A percentile compares a stretch with the other conserved stretches of the same genome.
Conservation (phyloP, 2,113 vertebrate genomes). For the Pica pica region DNA sequence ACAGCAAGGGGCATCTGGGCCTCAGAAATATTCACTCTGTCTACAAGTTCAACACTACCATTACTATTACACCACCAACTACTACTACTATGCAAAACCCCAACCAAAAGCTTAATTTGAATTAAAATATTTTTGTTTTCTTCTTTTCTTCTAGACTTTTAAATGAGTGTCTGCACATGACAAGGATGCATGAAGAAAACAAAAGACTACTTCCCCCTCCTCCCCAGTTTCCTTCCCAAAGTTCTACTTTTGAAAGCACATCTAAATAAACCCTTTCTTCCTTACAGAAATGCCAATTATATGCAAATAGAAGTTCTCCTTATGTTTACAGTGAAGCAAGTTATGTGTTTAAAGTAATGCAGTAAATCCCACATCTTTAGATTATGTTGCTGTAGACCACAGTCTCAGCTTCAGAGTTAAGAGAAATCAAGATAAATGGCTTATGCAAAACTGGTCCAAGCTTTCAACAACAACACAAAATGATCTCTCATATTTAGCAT, state of each 20-base stretch:
- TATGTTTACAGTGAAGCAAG: background rate
- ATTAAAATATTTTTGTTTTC: background rate
- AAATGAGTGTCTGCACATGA: background rate
- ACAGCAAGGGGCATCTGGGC: background rate
- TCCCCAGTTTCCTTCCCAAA: background rate
- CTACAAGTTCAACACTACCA: background rate
- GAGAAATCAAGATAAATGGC: conserved; percentile 41
- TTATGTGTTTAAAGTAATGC: background rate
- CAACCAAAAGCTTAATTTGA: background rate
- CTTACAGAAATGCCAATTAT: background rate
- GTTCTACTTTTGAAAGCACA: background rate
- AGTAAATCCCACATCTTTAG: background rate
- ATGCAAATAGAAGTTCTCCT: background rate
- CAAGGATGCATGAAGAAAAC: background rate
- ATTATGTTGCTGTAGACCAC: background rate
- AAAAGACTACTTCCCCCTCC: background rate
- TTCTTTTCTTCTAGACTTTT: background rate
- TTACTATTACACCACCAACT: background rate
- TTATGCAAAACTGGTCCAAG: conserved; percentile 33
- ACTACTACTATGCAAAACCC: background rate
- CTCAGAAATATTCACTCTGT: background rate
- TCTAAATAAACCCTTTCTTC: background rate
- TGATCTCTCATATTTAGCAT: conserved; percentile 10
- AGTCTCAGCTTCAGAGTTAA: background rate
- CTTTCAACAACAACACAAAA: background rate